Percentiles rank a stretch among this genome's conserved stretches.
phyloP scores from a whole-genome alignment of 2,113 vertebrate species.

The Dolichotis patagonum region DNA sequence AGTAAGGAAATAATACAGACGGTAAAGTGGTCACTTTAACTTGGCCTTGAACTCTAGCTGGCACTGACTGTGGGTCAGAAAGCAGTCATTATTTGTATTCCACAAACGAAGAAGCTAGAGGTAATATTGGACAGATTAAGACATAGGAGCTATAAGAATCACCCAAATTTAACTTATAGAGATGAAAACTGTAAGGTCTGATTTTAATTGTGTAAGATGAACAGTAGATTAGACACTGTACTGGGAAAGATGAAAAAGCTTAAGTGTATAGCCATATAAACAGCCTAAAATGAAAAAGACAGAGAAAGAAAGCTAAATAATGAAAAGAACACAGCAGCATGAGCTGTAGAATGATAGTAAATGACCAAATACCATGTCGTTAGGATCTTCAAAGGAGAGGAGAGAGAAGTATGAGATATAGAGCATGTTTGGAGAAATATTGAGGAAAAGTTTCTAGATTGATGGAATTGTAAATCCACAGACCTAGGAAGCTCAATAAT shows the following conservation, averaged over 20 bases:
- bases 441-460: neutral
- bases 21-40: neutral
- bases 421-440: neutral
- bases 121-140: neutral
- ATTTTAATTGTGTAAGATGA: neutral
- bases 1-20: constrained; percentile 14
- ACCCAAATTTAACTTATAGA: neutral
- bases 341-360: neutral
- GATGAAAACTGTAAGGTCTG: neutral
- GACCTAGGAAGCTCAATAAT: neutral
- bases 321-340: neutral
- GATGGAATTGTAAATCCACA: neutral
- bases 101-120: neutral
- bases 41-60: neutral
- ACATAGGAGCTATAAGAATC: neutral
- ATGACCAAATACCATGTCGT: neutral
- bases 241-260: neutral
- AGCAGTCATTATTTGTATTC: neutral
- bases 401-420: neutral
- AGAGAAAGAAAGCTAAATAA: neutral
- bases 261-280: neutral
- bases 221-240: neutral
- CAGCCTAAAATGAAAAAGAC: neutral
- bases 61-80: neutral
- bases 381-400: neutral